These are phyloP conservation scores for Periophthalmus modestus DNA, from an alignment of 2,113 vertebrate genomes.

Conservation along the genomic window DNA sequence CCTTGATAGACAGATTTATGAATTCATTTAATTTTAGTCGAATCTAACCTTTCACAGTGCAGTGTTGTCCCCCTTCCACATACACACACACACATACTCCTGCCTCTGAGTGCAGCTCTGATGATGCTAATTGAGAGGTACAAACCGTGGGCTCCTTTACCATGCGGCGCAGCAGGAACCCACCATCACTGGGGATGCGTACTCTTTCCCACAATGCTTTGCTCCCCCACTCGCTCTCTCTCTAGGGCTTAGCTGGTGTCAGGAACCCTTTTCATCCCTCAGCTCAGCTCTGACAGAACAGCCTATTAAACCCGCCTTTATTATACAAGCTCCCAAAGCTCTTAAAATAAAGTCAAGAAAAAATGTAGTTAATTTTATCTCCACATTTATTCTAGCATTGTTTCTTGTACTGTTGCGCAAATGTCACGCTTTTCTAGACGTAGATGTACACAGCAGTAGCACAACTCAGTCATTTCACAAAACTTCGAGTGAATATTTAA, in stretches of 20 bases:
- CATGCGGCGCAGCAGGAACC: constrained; percentile 38
- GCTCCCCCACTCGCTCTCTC: constrained; percentile 44
- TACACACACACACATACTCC: constrained; percentile 2
- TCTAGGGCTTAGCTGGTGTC: constrained; percentile 62
- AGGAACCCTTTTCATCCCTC: constrained; percentile 59
- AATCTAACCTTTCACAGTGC: too few relatives aligned
- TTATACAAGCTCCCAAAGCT: constrained; percentile 46
- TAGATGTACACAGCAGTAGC: not conserved
- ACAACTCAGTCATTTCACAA: not conserved
- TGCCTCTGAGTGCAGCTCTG: constrained; percentile 39
- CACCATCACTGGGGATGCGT: constrained; percentile 48
- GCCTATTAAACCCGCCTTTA: constrained; percentile 66
- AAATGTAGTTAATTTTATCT: constrained; percentile 41
- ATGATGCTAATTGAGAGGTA: constrained; percentile 66
- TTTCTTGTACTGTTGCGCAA: constrained; percentile 17
- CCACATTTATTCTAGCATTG: constrained; percentile 37
- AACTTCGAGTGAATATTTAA: constrained; percentile 15
- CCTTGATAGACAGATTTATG: not conserved
- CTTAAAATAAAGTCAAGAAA: constrained; percentile 53
- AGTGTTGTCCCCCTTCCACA: not conserved
- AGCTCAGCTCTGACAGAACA: constrained; percentile 53
- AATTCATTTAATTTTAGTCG: too few relatives aligned
- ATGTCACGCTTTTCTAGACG: constrained; percentile 14
- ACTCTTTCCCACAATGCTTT: constrained; percentile 61
- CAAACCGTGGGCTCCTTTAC: constrained; percentile 38